A percentile compares a stretch with the other conserved stretches of the same genome.
Conservation (phyloP, 2,888 invertebrate species). For the Geotrupes spiniger region DNA sequence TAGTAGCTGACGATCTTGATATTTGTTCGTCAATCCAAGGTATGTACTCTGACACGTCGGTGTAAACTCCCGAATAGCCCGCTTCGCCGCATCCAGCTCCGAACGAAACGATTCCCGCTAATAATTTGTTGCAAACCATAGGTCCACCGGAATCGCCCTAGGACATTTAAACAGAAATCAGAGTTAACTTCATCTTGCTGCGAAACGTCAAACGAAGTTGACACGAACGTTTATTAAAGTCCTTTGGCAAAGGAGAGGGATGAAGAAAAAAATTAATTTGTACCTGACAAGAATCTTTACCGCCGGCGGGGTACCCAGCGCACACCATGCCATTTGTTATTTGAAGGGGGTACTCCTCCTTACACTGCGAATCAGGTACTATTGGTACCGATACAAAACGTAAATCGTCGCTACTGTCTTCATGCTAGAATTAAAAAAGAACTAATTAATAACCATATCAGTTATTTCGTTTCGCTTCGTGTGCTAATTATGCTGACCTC, state of each 20-base stretch:
- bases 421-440: neutral
- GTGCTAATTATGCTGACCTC: too few species aligned
- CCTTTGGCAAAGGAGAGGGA: too few species aligned
- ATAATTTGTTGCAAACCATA: slow-evolving; percentile 25
- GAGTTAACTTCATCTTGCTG: too few species aligned
- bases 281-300: slow-evolving; percentile 11
- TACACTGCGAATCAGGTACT: neutral
- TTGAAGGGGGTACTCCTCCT: neutral
- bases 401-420: too few species aligned
- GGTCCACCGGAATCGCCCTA: slow-evolving; percentile 33
- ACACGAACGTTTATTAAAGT: too few species aligned
- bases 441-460: too few species aligned
- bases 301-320: neutral
- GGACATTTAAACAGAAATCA: too few species aligned
- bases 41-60: slow-evolving; percentile 25
- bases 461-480: too few species aligned
- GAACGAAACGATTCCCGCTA: slow-evolving; percentile 33
- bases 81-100: slow-evolving; percentile 31
- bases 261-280: neutral
- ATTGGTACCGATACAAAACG: too few species aligned
- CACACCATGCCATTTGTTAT: slow-evolving; percentile 5
- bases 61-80: slow-evolving; percentile 33
- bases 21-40: slow-evolving; percentile 21
- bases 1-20: slow-evolving; percentile 6
- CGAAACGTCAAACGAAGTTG: too few species aligned